Percentiles rank a stretch among this genome's conserved stretches.
phyloP scores from a whole-genome alignment of 2,797 vertebrate genomes.

The Mormyrops attenuatus region DNA sequence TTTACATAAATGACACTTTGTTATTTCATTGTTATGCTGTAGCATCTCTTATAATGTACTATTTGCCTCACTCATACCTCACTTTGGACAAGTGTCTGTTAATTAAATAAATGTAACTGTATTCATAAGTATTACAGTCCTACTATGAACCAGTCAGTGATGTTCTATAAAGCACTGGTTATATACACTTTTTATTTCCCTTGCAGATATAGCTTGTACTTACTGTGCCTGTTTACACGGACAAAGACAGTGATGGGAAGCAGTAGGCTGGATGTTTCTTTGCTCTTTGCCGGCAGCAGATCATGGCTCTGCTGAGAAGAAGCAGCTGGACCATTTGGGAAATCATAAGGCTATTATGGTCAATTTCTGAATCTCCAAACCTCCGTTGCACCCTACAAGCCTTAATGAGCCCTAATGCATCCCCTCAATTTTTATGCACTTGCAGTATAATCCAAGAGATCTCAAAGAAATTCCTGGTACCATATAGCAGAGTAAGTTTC shows the following conservation, averaged over 20 bases:
- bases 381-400: neutral
- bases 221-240: constrained; percentile 16
- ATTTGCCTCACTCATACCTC: neutral
- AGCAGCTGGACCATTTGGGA: neutral
- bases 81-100: neutral
- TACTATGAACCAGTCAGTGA: neutral
- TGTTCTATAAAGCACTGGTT: neutral
- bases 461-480: neutral
- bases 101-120: neutral
- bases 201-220: constrained; percentile 13
- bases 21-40: neutral
- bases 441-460: neutral
- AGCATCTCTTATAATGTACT: neutral
- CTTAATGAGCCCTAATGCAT: neutral
- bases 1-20: neutral
- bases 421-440: neutral
- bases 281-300: neutral
- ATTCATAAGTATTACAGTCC: neutral
- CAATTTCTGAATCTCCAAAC: neutral
- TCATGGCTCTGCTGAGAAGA: neutral
- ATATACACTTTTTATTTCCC: neutral
- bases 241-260: constrained; percentile 15
- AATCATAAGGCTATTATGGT: neutral
- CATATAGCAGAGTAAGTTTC: neutral
- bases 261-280: neutral